Percentiles rank a stretch among this genome's conserved stretches.
phyloP scores from a whole-genome alignment of 2,113 vertebrate species.

The Mionectes macconnelli region DNA sequence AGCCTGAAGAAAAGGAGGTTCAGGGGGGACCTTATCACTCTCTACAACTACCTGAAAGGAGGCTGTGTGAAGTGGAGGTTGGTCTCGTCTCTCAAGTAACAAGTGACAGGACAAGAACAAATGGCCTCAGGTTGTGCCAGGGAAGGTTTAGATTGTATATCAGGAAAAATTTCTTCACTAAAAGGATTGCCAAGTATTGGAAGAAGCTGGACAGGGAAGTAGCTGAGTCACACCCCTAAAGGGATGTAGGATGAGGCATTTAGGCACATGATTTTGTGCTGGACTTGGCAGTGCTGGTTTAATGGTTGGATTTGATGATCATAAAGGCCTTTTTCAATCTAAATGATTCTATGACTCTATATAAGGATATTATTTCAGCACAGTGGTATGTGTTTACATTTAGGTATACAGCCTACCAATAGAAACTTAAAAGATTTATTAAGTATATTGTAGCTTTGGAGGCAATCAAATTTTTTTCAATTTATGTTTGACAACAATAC shows the following conservation, averaged over 20 bases:
- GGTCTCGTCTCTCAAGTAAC: background rate
- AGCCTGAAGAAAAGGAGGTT: background rate
- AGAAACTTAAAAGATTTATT: background rate
- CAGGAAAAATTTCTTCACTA: background rate
- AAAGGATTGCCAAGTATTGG: background rate
- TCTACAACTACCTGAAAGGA: background rate
- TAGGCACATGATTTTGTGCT: too few species aligned
- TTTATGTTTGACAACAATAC: background rate
- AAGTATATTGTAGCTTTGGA: background rate
- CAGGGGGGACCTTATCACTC: rapidly evolving
- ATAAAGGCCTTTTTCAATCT: background rate
- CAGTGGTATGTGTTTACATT: background rate
- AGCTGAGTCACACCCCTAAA: background rate
- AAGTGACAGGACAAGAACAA: background rate
- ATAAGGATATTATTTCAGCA: background rate
- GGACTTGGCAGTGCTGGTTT: background rate
- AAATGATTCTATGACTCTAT: background rate
- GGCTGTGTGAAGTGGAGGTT: rapidly evolving
- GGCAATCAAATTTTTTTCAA: background rate
- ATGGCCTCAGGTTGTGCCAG: background rate
- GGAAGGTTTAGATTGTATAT: background rate
- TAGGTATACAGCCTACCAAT: background rate
- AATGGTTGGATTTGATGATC: background rate
- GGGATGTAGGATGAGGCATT: too few species aligned
- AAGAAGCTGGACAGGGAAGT: background rate